Conservation (phyloP, 2,888 invertebrate genomes). For the Empis stercorea region DNA sequence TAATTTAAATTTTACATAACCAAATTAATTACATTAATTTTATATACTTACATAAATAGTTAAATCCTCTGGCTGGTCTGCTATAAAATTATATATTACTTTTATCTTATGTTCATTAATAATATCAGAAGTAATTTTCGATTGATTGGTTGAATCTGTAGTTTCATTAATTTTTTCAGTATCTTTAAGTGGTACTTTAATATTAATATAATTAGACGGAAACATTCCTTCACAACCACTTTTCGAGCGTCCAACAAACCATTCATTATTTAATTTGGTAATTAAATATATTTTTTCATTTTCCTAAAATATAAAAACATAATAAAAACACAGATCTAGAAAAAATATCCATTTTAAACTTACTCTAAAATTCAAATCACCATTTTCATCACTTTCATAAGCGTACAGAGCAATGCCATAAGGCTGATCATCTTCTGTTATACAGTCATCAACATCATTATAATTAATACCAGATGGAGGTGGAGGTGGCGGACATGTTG, state of each 20-base stretch:
- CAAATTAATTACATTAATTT: too few relatives aligned
- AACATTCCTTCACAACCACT: conserved; percentile 63
- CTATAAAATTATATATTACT: conserved; percentile 51
- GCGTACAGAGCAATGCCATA: conserved; percentile 69
- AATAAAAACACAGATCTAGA: conserved; percentile 10
- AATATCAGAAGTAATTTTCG: too few relatives aligned
- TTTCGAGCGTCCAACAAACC: conserved; percentile 61
- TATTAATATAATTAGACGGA: conserved; percentile 64
- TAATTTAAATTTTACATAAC: too few relatives aligned
- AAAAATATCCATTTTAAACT: conserved; percentile 26
- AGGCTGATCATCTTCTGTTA: conserved; percentile 39
- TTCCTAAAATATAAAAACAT: conserved; percentile 43
- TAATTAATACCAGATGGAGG: conserved; percentile 41
- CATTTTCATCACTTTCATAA: conserved; percentile 58
- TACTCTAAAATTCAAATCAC: conserved; percentile 69
- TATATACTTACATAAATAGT: conserved; percentile 38
- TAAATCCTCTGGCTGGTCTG: conserved; percentile 46
- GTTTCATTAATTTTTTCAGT: conserved; percentile 11
- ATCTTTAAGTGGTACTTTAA: conserved; percentile 54
- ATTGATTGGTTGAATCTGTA: conserved; percentile 7
- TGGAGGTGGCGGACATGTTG: conserved; percentile 62
- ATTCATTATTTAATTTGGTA: conserved; percentile 60
- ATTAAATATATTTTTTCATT: conserved; percentile 59
- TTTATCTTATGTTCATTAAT: not conserved
- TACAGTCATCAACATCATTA: conserved; percentile 10